Percentiles rank a stretch among this genome's conserved stretches.
These are phyloP conservation scores for Globodera rostochiensis DNA, from an alignment of 1,140 invertebrate genomes.

Conservation along the genomic window DNA sequence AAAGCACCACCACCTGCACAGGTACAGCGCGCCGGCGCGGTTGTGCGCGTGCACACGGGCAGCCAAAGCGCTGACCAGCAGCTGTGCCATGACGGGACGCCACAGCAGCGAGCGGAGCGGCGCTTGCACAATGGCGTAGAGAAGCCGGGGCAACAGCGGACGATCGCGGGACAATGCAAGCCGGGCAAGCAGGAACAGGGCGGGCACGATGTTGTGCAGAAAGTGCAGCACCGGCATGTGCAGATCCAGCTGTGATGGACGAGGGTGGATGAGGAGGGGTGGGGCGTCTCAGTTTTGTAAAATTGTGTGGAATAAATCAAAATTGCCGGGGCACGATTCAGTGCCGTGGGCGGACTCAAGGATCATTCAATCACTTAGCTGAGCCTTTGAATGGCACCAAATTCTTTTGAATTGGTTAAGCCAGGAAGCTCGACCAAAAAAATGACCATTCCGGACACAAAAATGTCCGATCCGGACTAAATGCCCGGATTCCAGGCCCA, in stretches of 20 bases:
- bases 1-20: conserved; percentile 37
- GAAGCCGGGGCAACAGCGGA: conserved; percentile 3
- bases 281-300: too few species aligned
- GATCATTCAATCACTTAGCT: too few species aligned
- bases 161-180: conserved; percentile 1
- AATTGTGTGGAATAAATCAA: too few species aligned
- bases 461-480: too few species aligned
- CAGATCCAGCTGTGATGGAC: conserved; percentile 26
- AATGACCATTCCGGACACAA: too few species aligned
- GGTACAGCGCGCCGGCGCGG: conserved; percentile 49
- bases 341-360: too few species aligned
- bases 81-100: conserved; percentile 33
- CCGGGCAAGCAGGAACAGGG: conserved; percentile 40
- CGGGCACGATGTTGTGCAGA: conserved; percentile 46
- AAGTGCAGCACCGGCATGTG: conserved; percentile 52
- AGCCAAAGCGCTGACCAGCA: conserved; percentile 37
- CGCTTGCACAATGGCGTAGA: conserved; percentile 9
- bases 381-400: too few species aligned
- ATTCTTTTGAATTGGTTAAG: too few species aligned
- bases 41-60: conserved; percentile 47
- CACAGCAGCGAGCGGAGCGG: conserved; percentile 24
- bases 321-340: too few species aligned
- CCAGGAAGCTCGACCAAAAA: too few species aligned
- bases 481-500: too few species aligned
- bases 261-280: too few species aligned